Evolutionary conservation across 1,140 invertebrate genomes (phyloP).

Genomic region (Drosophila kurseongensis): DNA sequence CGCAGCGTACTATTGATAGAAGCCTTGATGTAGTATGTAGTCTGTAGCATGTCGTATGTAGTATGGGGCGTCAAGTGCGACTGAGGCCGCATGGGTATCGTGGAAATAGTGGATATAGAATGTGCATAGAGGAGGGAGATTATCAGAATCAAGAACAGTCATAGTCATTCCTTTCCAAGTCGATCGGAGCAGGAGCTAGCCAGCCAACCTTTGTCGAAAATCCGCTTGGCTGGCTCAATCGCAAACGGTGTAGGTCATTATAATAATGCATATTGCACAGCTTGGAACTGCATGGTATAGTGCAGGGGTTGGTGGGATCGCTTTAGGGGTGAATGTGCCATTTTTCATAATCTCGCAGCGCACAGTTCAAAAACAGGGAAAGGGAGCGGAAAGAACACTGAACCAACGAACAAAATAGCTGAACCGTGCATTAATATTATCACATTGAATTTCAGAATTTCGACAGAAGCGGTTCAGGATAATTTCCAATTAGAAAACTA

Average conservation of each 20-base stretch:
- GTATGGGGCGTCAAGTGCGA: background rate
- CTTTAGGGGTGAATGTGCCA: conserved; percentile 71
- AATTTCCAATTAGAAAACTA: conserved; percentile 72
- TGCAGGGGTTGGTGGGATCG: conserved; percentile 57
- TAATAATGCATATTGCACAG: conserved; percentile 53
- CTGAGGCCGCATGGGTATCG: conserved; percentile 9
- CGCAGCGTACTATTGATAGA: conserved; percentile 59
- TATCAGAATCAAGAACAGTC: no score
- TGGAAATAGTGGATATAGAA: background rate
- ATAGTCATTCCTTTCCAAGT: no score
- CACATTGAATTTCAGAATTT: conserved; percentile 39
- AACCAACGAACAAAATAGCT: background rate
- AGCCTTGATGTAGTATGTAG: conserved; percentile 25
- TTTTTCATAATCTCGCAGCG: conserved; percentile 60
- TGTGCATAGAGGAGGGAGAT: no score
- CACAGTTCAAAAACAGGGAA: background rate
- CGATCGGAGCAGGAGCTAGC: no score
- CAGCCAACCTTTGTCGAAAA: no score
- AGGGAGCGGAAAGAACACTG: conserved; percentile 1
- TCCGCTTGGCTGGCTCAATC: background rate
- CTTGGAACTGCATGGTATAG: conserved; percentile 22
- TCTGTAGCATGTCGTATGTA: background rate
- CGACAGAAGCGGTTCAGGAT: conserved; percentile 60
- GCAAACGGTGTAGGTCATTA: conserved; percentile 27
- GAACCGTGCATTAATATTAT: conserved; percentile 53